Evolutionary conservation across 2,888 invertebrate species (phyloP).

Genomic region (Erebia ligea): DNA sequence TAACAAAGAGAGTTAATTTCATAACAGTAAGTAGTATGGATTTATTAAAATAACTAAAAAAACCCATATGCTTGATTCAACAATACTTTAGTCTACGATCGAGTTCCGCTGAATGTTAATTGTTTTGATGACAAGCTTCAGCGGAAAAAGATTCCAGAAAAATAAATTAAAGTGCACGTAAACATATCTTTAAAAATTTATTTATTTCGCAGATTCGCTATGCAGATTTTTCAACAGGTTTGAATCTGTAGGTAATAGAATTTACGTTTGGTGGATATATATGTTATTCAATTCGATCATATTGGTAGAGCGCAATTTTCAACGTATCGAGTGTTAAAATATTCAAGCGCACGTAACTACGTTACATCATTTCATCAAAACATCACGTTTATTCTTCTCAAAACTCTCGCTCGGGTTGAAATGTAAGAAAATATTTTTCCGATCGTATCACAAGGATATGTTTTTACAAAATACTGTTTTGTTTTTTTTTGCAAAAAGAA

Average conservation of each 20-base stretch:
- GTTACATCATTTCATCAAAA: constrained; percentile 35
- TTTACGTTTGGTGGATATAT: neutral
- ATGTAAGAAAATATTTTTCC: constrained; percentile 36
- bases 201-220: neutral
- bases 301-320: constrained; percentile 19
- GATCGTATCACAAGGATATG: constrained; percentile 2
- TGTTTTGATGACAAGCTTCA: no score
- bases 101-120: no score
- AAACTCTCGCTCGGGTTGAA: constrained; percentile 28
- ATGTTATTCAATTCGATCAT: constrained; percentile 24
- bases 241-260: neutral
- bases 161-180: no score
- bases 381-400: constrained; percentile 32
- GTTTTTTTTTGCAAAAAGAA: neutral
- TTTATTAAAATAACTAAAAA: no score
- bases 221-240: neutral
- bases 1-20: no score
- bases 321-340: constrained; percentile 35
- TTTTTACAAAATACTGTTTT: neutral
- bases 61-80: no score
- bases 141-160: no score
- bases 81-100: no score
- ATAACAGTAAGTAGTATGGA: no score
- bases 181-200: no score
- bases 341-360: constrained; percentile 41